Evolutionary conservation across 2,113 vertebrate genomes (phyloP).

Genomic region (Leiothrix lutea): DNA sequence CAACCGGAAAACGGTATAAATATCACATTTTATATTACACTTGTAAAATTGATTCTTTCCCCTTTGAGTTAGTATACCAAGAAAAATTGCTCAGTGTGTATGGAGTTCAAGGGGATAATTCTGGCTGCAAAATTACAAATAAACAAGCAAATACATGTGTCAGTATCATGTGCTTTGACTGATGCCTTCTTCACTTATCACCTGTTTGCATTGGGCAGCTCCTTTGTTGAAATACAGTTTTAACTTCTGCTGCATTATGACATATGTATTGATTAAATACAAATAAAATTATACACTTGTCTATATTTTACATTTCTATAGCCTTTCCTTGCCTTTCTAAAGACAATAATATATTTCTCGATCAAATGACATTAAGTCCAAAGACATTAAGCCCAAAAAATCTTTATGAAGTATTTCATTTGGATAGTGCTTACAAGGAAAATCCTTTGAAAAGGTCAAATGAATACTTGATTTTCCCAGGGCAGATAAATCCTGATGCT

Average conservation of each 20-base stretch:
- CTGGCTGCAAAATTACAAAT: background rate
- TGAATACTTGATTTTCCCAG: background rate
- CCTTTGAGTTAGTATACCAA: background rate
- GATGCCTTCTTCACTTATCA: background rate
- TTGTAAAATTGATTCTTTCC: background rate
- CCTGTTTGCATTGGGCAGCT: background rate
- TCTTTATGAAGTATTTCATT: background rate
- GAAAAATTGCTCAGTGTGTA: background rate
- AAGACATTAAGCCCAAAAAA: background rate
- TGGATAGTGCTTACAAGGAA: background rate
- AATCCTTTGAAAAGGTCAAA: background rate
- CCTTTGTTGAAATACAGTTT: background rate
- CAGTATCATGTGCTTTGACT: background rate
- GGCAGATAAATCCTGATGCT: background rate
- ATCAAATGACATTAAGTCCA: background rate
- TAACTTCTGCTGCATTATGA: background rate
- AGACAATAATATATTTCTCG: background rate
- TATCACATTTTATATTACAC: conserved; percentile 14
- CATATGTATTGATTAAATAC: background rate
- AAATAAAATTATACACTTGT: background rate
- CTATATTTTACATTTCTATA: background rate
- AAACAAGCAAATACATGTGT: background rate
- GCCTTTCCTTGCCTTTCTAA: background rate
- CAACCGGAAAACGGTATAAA: conserved; percentile 20
- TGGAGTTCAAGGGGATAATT: background rate